These are phyloP conservation scores for Cepphus grylle DNA, from an alignment of 2,113 vertebrate genomes.

Conservation along the genomic window DNA sequence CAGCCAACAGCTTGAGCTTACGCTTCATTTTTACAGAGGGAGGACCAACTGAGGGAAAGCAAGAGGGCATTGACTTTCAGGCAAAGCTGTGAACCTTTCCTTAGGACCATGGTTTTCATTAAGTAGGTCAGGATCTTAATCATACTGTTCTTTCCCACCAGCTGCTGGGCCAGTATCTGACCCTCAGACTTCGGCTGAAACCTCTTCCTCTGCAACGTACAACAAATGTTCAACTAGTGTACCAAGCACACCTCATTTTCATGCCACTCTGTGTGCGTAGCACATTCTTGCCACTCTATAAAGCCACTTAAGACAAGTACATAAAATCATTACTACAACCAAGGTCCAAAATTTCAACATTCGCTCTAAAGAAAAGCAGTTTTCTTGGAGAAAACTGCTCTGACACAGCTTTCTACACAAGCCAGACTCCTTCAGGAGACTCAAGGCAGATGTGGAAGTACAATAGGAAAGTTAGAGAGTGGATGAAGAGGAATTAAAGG, in stretches of 20 bases:
- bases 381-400: neutral
- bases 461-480: accelerated
- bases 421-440: neutral
- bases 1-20: neutral
- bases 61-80: neutral
- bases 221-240: neutral
- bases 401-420: neutral
- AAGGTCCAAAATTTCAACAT: neutral
- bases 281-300: neutral
- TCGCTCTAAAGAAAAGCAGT: neutral
- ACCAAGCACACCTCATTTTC: neutral
- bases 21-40: neutral
- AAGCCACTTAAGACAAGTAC: neutral
- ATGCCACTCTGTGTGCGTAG: accelerated
- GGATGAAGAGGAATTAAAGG: neutral
- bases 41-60: neutral
- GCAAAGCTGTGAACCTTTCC: neutral
- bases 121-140: neutral
- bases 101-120: neutral
- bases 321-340: neutral
- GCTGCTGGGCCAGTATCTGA: neutral
- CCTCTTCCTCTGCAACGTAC: neutral
- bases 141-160: neutral
- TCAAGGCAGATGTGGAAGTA: neutral
- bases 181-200: neutral